Conservation (phyloP, 2,113 vertebrate genomes). For the Ellobius talpinus region DNA sequence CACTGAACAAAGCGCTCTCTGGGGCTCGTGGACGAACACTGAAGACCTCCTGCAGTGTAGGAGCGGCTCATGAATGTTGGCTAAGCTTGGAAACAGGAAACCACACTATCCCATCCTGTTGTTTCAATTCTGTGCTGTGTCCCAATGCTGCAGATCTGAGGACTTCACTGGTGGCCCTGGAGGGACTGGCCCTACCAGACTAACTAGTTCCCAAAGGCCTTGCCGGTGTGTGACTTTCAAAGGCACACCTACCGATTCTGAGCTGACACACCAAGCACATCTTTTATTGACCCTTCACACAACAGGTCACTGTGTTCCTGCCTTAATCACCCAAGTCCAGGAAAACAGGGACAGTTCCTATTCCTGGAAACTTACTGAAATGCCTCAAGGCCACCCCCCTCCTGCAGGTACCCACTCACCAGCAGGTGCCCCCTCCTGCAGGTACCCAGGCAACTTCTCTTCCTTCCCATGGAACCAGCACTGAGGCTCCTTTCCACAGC, state of each 20-base stretch:
- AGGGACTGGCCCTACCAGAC: background rate
- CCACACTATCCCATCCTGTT: rapidly evolving
- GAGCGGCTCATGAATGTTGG: rapidly evolving
- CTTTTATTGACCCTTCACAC: background rate
- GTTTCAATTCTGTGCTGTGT: background rate
- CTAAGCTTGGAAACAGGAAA: background rate
- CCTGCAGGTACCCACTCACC: no score
- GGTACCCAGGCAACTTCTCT: background rate
- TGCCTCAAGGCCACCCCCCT: background rate
- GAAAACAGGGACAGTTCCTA: background rate
- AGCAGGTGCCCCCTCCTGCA: no score
- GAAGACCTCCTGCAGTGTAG: background rate
- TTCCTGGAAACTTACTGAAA: background rate
- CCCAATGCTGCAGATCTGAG: background rate
- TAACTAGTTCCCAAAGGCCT: background rate
- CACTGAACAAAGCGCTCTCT: background rate
- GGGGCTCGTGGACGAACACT: background rate
- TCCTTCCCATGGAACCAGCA: background rate
- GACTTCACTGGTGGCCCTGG: no score
- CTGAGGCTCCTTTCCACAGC: no score
- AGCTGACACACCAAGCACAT: background rate
- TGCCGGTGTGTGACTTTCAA: background rate
- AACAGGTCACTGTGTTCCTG: background rate
- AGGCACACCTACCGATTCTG: background rate
- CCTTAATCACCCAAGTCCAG: background rate